Percentiles rank a stretch among this genome's conserved stretches.
phyloP scores from a whole-genome alignment of 2,888 invertebrate species.

The Ectemnius lituratus region DNA sequence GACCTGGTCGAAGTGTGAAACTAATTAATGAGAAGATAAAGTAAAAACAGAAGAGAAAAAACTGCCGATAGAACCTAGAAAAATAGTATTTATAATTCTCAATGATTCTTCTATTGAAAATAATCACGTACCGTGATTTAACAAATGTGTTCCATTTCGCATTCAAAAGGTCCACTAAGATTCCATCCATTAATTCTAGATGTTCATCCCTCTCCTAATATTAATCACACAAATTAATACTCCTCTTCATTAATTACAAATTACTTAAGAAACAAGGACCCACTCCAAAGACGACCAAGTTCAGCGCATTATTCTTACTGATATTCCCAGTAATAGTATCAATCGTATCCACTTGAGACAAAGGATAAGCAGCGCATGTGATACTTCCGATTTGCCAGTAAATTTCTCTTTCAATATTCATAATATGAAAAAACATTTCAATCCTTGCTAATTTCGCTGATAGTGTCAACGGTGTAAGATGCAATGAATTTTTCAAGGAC shows the following conservation, averaged over 20 bases:
- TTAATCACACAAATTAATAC: slow-evolving; percentile 11
- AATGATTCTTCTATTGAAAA: not conserved
- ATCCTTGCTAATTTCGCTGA: slow-evolving; percentile 95
- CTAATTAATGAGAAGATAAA: slow-evolving; percentile 93
- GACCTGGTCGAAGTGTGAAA: slow-evolving; percentile 93
- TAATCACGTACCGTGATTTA: slow-evolving; percentile 82
- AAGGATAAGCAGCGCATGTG: slow-evolving; percentile 97
- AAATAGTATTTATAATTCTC: not conserved
- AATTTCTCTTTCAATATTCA: slow-evolving; percentile 96
- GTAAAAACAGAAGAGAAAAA: slow-evolving; percentile 93
- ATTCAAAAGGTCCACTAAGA: slow-evolving; percentile 94
- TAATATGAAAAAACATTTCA: slow-evolving; percentile 97
- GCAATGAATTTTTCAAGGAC: slow-evolving; percentile 89
- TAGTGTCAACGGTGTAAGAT: slow-evolving; percentile 94
- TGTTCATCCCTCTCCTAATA: slow-evolving; percentile 95
- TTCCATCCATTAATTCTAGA: slow-evolving; percentile 95
- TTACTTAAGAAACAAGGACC: slow-evolving; percentile 68
- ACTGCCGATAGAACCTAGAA: slow-evolving; percentile 93
- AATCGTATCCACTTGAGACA: slow-evolving; percentile 97
- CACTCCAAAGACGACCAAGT: slow-evolving; percentile 97
- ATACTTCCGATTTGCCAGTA: slow-evolving; percentile 98
- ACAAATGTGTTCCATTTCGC: slow-evolving; percentile 99
- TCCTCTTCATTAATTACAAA: too few relatives aligned
- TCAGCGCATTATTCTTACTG: slow-evolving; percentile 96
- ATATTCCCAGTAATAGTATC: slow-evolving; percentile 93